These are phyloP conservation scores for Heliconius eleuchia DNA, from an alignment of 1,140 invertebrate genomes.

Conservation along the genomic window DNA sequence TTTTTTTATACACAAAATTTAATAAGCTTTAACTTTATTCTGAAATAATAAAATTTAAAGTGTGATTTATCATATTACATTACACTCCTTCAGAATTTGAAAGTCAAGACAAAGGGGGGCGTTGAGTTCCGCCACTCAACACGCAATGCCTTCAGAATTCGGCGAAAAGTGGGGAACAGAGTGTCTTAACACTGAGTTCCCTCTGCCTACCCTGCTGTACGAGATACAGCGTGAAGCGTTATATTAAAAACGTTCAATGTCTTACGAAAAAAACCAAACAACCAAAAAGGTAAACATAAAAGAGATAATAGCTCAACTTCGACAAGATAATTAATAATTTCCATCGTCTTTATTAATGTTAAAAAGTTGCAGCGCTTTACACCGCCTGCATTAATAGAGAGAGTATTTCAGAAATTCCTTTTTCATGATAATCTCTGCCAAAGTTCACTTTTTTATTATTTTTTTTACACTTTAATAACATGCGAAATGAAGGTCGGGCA, in stretches of 20 bases:
- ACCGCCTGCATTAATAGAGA: slow-evolving; percentile 38
- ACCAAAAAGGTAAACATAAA: slow-evolving; percentile 2
- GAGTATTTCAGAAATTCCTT: slow-evolving; percentile 37
- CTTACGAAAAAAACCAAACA: not conserved
- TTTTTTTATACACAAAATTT: too few species aligned
- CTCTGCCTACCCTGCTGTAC: too few species aligned
- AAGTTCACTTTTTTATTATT: slow-evolving; percentile 55
- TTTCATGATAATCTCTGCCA: slow-evolving; percentile 61
- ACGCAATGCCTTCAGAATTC: too few species aligned
- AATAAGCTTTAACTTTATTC: too few species aligned
- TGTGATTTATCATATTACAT: not conserved
- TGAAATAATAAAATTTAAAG: too few species aligned
- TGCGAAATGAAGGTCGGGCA: slow-evolving; percentile 58
- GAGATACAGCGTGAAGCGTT: too few species aligned
- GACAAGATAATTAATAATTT: slow-evolving; percentile 13
- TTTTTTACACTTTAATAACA: slow-evolving; percentile 60
- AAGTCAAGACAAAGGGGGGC: too few species aligned
- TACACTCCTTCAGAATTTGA: not conserved
- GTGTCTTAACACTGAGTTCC: too few species aligned
- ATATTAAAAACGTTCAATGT: not conserved
- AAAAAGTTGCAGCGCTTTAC: slow-evolving; percentile 36
- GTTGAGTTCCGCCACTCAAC: too few species aligned
- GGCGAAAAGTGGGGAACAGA: too few species aligned
- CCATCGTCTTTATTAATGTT: slow-evolving; percentile 25
- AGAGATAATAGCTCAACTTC: slow-evolving; percentile 6